These are phyloP conservation scores for Oceanodroma tethys DNA, from an alignment of 2,113 vertebrate species.

Conservation along the genomic window DNA sequence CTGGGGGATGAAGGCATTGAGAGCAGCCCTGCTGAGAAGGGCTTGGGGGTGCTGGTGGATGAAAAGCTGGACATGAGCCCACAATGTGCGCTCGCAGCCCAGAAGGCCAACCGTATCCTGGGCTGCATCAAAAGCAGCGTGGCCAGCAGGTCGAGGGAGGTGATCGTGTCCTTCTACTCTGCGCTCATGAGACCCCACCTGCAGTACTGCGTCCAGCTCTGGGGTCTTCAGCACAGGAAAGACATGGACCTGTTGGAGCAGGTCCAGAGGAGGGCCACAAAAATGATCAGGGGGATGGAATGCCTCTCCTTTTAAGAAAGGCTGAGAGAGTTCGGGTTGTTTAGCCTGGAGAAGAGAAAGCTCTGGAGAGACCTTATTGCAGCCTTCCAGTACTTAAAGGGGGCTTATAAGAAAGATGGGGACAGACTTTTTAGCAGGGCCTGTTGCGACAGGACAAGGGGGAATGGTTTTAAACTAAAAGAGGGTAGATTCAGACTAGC, in stretches of 20 bases:
- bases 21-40: neutral
- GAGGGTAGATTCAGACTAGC: neutral
- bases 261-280: neutral
- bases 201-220: neutral
- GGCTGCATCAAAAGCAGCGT: neutral
- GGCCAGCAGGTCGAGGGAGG: neutral
- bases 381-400: neutral
- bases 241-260: neutral
- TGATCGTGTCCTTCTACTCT: neutral
- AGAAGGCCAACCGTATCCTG: neutral
- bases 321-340: no score
- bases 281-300: neutral
- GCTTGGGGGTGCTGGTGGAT: neutral
- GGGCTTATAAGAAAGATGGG: neutral
- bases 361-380: neutral
- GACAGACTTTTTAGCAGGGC: neutral
- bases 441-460: neutral
- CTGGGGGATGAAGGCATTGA: neutral
- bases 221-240: neutral
- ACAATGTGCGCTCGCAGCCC: neutral
- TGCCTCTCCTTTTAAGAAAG: neutral
- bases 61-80: neutral
- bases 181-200: no score
- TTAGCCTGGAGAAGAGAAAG: neutral
- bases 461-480: neutral